Evolutionary conservation across 2,113 vertebrate genomes (phyloP).

Genomic region (Mola mola): DNA sequence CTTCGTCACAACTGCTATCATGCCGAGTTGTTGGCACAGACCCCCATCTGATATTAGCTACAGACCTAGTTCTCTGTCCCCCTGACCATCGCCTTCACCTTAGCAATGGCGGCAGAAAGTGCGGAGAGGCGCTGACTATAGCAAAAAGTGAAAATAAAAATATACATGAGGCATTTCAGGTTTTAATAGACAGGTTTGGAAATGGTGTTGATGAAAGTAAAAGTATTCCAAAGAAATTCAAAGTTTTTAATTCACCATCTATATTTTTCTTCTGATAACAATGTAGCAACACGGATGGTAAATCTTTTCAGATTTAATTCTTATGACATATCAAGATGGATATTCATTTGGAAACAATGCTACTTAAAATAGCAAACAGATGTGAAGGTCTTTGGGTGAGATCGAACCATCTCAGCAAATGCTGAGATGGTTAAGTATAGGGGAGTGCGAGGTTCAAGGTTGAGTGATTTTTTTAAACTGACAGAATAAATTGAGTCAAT

Average conservation of each 20-base stretch:
- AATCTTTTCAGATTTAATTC: too few relatives aligned
- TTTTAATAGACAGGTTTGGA: neutral
- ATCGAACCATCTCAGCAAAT: constrained; percentile 15
- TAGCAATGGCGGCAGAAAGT: too few relatives aligned
- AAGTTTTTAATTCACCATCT: too few relatives aligned
- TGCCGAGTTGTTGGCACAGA: constrained; percentile 37
- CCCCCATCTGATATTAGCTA: constrained; percentile 38
- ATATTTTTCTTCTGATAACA: too few relatives aligned
- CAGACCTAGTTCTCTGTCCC: constrained; percentile 24
- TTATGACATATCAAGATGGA: too few relatives aligned
- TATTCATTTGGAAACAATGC: too few relatives aligned
- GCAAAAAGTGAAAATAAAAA: constrained; percentile 2
- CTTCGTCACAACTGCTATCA: constrained; percentile 70
- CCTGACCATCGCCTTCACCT: constrained; percentile 8
- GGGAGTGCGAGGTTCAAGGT: constrained; percentile 22
- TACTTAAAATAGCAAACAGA: too few relatives aligned
- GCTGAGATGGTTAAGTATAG: constrained; percentile 23
- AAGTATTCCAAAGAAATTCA: neutral
- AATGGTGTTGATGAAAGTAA: too few relatives aligned
- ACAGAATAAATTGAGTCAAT: constrained; percentile 49
- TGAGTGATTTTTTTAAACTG: constrained; percentile 42
- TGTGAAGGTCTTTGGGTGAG: too few relatives aligned
- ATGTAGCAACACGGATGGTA: too few relatives aligned
- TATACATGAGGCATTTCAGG: neutral
- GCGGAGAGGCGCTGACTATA: too few relatives aligned